Evolutionary conservation across 2,113 vertebrate species (phyloP).

Genomic region (Diphyllodes magnificus): DNA sequence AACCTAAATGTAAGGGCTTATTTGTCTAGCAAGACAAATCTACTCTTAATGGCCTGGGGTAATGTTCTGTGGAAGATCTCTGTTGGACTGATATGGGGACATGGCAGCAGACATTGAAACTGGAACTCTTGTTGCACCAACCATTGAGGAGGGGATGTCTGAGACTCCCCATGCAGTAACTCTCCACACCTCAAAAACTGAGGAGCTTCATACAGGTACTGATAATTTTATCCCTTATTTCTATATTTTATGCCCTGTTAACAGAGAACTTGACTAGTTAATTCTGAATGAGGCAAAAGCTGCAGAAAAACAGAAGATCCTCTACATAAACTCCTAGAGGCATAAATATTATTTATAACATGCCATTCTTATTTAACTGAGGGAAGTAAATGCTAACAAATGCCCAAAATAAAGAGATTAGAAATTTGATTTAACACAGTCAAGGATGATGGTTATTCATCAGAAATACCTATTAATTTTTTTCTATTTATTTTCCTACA

Average conservation of each 20-base stretch:
- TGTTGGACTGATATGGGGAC: background rate
- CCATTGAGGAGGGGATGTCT: background rate
- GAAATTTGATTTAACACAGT: background rate
- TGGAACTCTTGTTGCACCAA: background rate
- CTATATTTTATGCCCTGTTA: background rate
- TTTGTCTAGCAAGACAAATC: background rate
- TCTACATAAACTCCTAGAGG: background rate
- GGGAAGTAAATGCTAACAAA: background rate
- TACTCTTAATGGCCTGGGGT: background rate
- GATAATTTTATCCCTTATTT: background rate
- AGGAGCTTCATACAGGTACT: background rate
- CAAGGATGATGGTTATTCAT: background rate
- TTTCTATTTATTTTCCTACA: constrained; percentile 36
- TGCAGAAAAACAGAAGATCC: background rate
- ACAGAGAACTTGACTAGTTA: background rate
- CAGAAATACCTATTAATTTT: background rate
- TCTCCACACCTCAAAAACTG: background rate
- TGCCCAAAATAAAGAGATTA: constrained; percentile 6
- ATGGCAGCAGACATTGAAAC: background rate
- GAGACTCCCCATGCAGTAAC: background rate
- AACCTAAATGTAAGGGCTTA: background rate
- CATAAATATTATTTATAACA: background rate
- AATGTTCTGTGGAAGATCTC: background rate
- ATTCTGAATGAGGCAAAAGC: background rate
- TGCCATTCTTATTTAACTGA: background rate